These are phyloP conservation scores for Oceanodroma leucorhoa DNA, from an alignment of 2,797 vertebrate species.

Conservation along the genomic window DNA sequence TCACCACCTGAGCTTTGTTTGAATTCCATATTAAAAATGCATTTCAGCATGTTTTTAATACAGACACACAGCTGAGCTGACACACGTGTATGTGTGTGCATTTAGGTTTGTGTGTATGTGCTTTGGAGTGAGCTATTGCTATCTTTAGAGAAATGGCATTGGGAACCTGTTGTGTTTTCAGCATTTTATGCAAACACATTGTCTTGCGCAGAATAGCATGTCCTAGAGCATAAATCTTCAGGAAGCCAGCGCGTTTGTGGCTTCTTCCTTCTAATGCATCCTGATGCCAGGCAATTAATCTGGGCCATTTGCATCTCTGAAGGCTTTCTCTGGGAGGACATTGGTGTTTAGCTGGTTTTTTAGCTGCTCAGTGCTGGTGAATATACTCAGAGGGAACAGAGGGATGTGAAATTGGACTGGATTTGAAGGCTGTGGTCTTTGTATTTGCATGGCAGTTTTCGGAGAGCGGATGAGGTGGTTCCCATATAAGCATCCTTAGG, in stretches of 20 bases:
- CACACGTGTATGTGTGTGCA: accelerated
- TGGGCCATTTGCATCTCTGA: not conserved
- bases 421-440: not conserved
- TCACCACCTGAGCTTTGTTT: not conserved
- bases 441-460: not conserved
- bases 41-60: not conserved
- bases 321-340: not conserved
- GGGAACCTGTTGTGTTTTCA: slow-evolving; percentile 37
- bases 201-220: not conserved
- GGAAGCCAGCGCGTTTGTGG: not conserved
- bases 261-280: not conserved
- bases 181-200: slow-evolving; percentile 27
- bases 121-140: not conserved
- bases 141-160: not conserved
- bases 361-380: not conserved
- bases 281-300: slow-evolving; percentile 12
- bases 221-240: not conserved
- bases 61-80: not conserved
- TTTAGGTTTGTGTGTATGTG: not conserved
- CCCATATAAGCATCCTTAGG: not conserved
- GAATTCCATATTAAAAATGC: not conserved
- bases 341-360: not conserved
- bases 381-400: not conserved
- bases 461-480: not conserved
- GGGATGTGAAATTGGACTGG: not conserved